These are phyloP conservation scores for Chamaetylas fuelleborni DNA, from an alignment of 2,113 vertebrate species.

Conservation along the genomic window DNA sequence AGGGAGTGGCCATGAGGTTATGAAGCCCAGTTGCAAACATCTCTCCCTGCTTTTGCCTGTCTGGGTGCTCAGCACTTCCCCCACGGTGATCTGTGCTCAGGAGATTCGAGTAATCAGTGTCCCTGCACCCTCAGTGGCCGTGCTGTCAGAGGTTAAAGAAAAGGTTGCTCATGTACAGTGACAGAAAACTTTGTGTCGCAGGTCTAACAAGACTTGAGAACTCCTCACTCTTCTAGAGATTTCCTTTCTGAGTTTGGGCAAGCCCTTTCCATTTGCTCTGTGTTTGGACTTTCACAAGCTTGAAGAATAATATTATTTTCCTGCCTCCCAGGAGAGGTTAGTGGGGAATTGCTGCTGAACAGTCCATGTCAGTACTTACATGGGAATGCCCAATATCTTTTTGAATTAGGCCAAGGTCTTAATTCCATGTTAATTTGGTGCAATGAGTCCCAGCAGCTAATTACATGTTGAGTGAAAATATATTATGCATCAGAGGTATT, in stretches of 20 bases:
- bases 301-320: background rate
- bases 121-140: too few species aligned
- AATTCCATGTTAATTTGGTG: background rate
- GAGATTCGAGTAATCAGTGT: background rate
- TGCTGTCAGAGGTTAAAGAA: background rate
- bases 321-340: background rate
- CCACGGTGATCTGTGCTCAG: accelerated
- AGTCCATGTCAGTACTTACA: background rate
- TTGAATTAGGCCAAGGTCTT: background rate
- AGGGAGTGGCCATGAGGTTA: background rate
- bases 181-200: background rate
- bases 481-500: background rate
- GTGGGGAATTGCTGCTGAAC: background rate
- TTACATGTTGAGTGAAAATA: background rate
- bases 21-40: background rate
- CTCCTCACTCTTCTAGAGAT: background rate
- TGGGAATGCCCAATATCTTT: background rate
- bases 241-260: background rate
- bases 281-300: background rate
- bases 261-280: background rate
- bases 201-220: background rate
- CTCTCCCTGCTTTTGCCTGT: background rate
- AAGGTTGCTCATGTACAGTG: background rate
- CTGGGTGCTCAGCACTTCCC: background rate
- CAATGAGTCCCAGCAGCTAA: background rate